Base-by-base conservation (phyloP, 2,113 vertebrate species). In the Nothobranchius furzeri region DNA sequence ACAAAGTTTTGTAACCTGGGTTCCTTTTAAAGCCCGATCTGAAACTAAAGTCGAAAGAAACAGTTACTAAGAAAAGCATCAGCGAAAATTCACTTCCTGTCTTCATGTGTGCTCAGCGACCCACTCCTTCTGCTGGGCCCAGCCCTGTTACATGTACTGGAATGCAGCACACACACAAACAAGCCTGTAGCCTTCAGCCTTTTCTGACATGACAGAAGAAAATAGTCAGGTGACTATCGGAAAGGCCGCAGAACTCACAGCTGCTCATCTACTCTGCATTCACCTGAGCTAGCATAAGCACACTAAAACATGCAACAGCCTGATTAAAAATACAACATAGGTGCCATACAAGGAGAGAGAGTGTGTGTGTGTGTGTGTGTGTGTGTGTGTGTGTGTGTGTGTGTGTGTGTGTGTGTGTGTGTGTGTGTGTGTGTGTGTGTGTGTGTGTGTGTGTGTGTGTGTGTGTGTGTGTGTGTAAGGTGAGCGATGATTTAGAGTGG, bases 11-110 rank as follows among this genome's bases (percentile, higher is more conserved):
- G 20, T 20, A 20, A 20, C 20, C 20, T 20, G 20, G 20, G 20
- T 20, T 20, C 20, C 20, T 20, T 20, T 20, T 20, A 20, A 20
- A 20, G 20, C 20, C 20, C 20, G 20, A 20, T 10, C 7, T 43
- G 42, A 80, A 70, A 9, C 20, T 37, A 57, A 68, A 30, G 30
- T 30, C 2, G 30, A 30, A 57, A 40, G 54, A 69, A 49, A 54
- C 58, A 12, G 49, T 58, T 50, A 68, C 12, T 5, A 60, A 60
- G 61, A 64, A 74, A 25, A 61, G 50, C 49, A 20, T 66, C 14
- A 25, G 73, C 64, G 10, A 51, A 75, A 76, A 70, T 45, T 62
- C 55, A 89, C 76, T 85, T 90, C 89, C 88, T 87, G 89, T 69
- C 81, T 88, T 80, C 79, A 70, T 78, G 61, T 64, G 76, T 68